Evolutionary conservation across 2,797 vertebrate genomes (phyloP).

Genomic region (Karalla daura): DNA sequence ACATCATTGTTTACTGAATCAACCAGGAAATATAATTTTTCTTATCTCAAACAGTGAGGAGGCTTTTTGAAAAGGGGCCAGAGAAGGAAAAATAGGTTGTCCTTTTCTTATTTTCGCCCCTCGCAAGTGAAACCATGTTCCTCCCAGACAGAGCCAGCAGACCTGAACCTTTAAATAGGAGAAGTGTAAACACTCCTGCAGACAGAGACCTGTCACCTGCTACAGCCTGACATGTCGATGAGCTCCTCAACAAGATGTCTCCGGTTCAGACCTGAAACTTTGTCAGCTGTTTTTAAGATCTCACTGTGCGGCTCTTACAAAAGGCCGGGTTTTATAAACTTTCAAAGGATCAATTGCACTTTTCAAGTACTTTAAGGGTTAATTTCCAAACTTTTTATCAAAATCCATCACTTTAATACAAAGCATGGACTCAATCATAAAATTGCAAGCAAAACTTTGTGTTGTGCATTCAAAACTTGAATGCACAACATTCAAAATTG

Average conservation of each 20-base stretch:
- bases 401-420: too few species aligned
- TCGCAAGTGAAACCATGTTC: background rate
- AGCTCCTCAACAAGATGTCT: background rate
- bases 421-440: too few species aligned
- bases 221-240: background rate
- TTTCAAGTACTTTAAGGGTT: too few species aligned
- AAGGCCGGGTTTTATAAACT: too few species aligned
- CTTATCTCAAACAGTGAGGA: background rate
- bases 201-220: background rate
- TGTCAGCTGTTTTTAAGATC: background rate
- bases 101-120: background rate
- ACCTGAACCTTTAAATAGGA: background rate
- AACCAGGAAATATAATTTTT: background rate
- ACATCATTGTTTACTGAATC: background rate
- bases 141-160: background rate
- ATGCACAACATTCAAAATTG: too few species aligned
- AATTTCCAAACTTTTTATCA: too few species aligned
- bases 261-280: background rate
- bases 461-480: too few species aligned
- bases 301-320: background rate
- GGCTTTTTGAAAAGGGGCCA: background rate
- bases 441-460: too few species aligned
- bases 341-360: too few species aligned
- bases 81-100: background rate
- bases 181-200: constrained; percentile 2